Evolutionary conservation across 2,113 vertebrate genomes (phyloP).

Genomic region (Lophura nycthemera): DNA sequence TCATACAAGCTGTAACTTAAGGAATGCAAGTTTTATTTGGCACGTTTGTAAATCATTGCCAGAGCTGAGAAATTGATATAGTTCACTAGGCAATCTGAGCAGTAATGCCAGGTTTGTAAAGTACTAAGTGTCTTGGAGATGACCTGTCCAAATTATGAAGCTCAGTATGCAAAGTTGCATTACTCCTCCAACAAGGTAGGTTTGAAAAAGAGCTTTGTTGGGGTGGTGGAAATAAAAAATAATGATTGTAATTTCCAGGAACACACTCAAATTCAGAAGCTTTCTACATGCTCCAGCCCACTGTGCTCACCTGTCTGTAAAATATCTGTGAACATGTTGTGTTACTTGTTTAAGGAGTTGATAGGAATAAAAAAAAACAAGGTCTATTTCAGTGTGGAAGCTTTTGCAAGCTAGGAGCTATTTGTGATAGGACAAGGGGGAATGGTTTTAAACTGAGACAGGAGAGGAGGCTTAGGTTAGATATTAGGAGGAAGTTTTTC

Average conservation of each 20-base stretch:
- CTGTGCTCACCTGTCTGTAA: background rate
- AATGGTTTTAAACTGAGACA: too few species aligned
- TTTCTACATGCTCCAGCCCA: background rate
- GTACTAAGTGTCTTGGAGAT: background rate
- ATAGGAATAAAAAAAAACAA: background rate
- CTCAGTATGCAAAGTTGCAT: background rate
- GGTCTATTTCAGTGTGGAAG: background rate
- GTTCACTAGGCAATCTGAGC: background rate
- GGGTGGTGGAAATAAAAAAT: background rate
- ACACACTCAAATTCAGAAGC: background rate
- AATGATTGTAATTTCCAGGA: background rate
- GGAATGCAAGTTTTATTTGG: background rate
- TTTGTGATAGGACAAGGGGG: background rate
- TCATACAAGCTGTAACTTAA: background rate
- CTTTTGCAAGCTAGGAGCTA: background rate
- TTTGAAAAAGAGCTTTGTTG: background rate
- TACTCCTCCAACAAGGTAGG: background rate
- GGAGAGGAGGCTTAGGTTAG: too few species aligned
- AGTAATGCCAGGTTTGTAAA: background rate
- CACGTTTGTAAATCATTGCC: slow-evolving; percentile 6
- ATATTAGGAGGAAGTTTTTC: too few species aligned
- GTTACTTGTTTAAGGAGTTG: background rate
- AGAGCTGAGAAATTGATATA: background rate
- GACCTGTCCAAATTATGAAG: background rate
- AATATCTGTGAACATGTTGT: background rate